Evolutionary conservation across 2,113 vertebrate genomes (phyloP), one percentile per base, ranked within the genome.

Genomic region (Catharus fuscescens): DNA sequence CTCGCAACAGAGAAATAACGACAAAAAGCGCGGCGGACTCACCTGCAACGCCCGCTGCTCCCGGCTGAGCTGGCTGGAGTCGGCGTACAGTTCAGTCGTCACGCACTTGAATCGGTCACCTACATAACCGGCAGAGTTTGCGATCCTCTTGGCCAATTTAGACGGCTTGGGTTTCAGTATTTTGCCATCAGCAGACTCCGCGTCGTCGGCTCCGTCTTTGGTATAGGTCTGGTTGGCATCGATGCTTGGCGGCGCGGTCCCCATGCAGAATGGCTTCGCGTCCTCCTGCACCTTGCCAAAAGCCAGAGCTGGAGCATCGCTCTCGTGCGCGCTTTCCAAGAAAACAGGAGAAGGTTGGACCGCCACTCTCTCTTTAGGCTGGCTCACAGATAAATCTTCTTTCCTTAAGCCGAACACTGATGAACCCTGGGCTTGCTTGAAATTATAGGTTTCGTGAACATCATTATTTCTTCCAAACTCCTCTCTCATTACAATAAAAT

Each of bases 71-170:
- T 99, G 99, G 98, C 99, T 99, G 95, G 99, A 99, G 97, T 99
- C 99, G 2, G 99, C 99, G 6, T 99, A 99, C 94, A 99, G 98
- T 94, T 99, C 99, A 0, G 99, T 99, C 38, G 99, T 99, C 97
- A 99, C 98, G 71, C 99, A 99, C 98, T 99, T 99, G 98, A 99
- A 99, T 84, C 99, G 98, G 96, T 99, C 99, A 85, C 99, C 99
- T 97, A 99, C 99, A 10, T 99, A 99, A 98, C 99, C 99, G 0
- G 99, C 98, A 31, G 99, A 99, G 97, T 99, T 99, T 34, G 99
- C 99, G 3, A 99, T 99, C 96, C 99, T 98, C 94, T 99, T 99
- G 78, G 99, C 99, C 97, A 99, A 83, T 91, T 98, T 98, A 9
- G 98, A 98, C 3, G 98, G 98, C 97, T 98, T 98, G 92, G 97